Percentiles rank a stretch among this genome's conserved stretches.
phyloP scores from a whole-genome alignment of 1,140 invertebrate genomes.

The Caenorhabditis remanei region DNA sequence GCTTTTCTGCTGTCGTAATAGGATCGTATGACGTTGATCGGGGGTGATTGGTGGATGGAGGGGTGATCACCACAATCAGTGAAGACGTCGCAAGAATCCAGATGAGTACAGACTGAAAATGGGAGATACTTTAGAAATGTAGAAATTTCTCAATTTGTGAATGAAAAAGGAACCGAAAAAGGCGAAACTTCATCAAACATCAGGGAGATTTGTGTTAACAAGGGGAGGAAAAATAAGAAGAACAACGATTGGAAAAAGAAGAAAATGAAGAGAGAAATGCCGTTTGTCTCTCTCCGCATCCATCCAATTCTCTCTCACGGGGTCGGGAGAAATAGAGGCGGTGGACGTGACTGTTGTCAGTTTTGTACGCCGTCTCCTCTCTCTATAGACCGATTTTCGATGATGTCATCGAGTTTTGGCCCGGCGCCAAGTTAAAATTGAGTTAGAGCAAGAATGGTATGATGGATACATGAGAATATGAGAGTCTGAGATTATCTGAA shows the following conservation, averaged over 20 bases:
- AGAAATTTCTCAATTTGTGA: too few relatives aligned
- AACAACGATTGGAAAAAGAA: conserved; percentile 8
- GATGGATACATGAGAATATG: too few relatives aligned
- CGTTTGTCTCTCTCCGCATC: neutral
- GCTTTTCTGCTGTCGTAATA: neutral
- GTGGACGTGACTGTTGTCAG: conserved; percentile 44
- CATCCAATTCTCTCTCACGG: neutral
- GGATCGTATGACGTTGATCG: conserved; percentile 1
- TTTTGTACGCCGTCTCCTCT: neutral
- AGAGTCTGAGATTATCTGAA: too few relatives aligned
- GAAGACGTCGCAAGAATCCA: conserved; percentile 42
- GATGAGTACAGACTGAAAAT: conserved; percentile 46
- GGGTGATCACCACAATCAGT: conserved; percentile 16
- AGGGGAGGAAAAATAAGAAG: conserved; percentile 12
- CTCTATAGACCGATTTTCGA: conserved; percentile 11
- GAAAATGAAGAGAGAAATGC: conserved; percentile 18
- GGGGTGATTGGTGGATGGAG: neutral
- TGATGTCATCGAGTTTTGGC: conserved; percentile 25
- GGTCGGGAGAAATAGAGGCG: conserved; percentile 36
- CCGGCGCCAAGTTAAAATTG: neutral
- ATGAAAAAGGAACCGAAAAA: neutral
- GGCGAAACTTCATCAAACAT: conserved; percentile 26
- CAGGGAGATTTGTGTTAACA: neutral
- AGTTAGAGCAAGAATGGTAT: neutral
- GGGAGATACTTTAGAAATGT: neutral